These are phyloP conservation scores for Empis livida DNA, from an alignment of 2,888 invertebrate species.

Conservation along the genomic window DNA sequence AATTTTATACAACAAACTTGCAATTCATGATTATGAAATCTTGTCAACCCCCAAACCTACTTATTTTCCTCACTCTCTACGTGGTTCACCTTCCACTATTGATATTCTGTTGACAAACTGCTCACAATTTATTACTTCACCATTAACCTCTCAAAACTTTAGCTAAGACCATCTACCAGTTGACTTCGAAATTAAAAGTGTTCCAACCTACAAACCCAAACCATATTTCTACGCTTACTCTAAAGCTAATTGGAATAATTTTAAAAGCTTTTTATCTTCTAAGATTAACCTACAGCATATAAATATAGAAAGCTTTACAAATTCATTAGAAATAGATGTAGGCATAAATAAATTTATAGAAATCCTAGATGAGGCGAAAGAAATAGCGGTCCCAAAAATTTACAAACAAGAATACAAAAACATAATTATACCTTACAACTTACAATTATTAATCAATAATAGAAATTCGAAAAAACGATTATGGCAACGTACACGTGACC, in stretches of 20 bases:
- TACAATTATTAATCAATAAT: neutral
- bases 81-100: neutral
- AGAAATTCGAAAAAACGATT: neutral
- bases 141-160: neutral
- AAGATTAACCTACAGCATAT: neutral
- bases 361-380: neutral
- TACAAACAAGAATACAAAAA: neutral
- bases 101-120: neutral
- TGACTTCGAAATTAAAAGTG: neutral
- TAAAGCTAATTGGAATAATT: neutral
- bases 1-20: too few relatives aligned
- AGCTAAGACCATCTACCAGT: neutral
- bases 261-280: neutral
- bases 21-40: too few relatives aligned
- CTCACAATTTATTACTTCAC: neutral
- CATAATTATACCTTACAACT: too few relatives aligned
- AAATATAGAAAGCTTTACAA: neutral
- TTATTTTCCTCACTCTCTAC: too few relatives aligned
- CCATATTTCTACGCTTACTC: neutral
- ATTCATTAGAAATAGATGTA: neutral
- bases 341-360: neutral
- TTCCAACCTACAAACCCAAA: neutral
- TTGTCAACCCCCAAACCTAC: too few relatives aligned
- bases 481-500: neutral
- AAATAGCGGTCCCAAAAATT: neutral